Evolutionary conservation across 2,797 vertebrate genomes (phyloP), one percentile per base, ranked within the genome.

Genomic region (Rhinophrynus dorsalis): DNA sequence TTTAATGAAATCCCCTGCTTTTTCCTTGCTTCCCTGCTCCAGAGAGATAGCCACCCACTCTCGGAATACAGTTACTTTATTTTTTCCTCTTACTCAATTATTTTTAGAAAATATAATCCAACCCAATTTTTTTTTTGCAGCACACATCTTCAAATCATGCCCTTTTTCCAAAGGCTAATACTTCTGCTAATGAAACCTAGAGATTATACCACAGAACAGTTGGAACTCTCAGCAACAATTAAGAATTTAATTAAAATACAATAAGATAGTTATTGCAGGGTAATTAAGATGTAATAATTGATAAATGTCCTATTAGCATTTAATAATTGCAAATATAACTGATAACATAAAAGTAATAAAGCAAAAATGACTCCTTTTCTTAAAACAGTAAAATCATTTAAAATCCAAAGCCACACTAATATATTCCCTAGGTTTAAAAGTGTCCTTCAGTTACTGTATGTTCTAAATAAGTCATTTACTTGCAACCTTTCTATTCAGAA

Each of bases 251-350:
- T 84, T 84, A 83, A 77, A 54, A 70, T 81, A 68, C 75, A 79
- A 60, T 63, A 79, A 73, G 52, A 76, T 70, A 79, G 42, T 76
- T 57, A 74, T 78, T 74, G 67, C 77, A 18, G 75, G 42, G 62
- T 85, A 85, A 83, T 85, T 84, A 82, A 79, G 79, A 78, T 80
- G 77, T 76, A 81, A 81, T 70, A 83, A 82, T 80, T 74, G 68
- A 71, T 85, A 83, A 84, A 77, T 79, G 78, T 83, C 79, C 78
- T 85, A 83, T 82, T 84, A 85, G 80, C 78, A 82, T 79, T 81
- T 76, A 79, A 76, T 75, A 82, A 76, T 88, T 86, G 85, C 80
- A 82, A 79, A 83, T 84, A 85, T 76, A 83, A 75, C 42, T 54
- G 70, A 82, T 85, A 84, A 83, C 79, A 78, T 59, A 64, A 59